Evolutionary conservation across 2,797 vertebrate genomes (phyloP).

Genomic region (Takifugu rubripes): DNA sequence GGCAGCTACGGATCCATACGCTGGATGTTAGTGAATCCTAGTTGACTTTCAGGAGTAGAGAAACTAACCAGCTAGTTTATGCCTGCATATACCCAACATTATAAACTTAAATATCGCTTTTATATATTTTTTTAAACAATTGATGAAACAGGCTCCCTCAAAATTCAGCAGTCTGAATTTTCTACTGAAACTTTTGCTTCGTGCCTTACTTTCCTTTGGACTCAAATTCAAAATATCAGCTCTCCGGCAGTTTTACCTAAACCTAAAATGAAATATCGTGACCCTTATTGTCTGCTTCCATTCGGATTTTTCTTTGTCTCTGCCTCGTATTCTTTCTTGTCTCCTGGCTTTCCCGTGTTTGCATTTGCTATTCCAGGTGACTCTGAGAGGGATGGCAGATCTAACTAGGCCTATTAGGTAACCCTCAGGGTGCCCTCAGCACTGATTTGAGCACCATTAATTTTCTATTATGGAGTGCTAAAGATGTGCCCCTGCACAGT

Average conservation of each 20-base stretch:
- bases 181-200: no score
- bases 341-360: slow-evolving; percentile 65
- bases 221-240: no score
- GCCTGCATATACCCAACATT: slow-evolving; percentile 42
- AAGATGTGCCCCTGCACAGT: slow-evolving; percentile 86
- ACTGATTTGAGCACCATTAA: slow-evolving; percentile 94
- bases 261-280: no score
- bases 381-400: slow-evolving; percentile 82
- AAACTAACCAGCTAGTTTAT: slow-evolving; percentile 57
- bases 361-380: slow-evolving; percentile 82
- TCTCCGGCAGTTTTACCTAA: no score
- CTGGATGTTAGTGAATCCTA: slow-evolving; percentile 69
- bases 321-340: slow-evolving; percentile 23
- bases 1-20: slow-evolving; percentile 62
- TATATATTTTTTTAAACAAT: background rate
- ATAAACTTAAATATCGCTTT: no score
- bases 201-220: no score
- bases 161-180: no score
- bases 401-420: slow-evolving; percentile 87
- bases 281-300: background rate
- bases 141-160: background rate
- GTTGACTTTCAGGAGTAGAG: slow-evolving; percentile 52
- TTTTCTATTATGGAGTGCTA: slow-evolving; percentile 95
- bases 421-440: slow-evolving; percentile 88
- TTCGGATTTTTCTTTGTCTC: background rate